Base-by-base conservation (phyloP, 1,140 invertebrate species). In the Drosophila biarmipes region DNA sequence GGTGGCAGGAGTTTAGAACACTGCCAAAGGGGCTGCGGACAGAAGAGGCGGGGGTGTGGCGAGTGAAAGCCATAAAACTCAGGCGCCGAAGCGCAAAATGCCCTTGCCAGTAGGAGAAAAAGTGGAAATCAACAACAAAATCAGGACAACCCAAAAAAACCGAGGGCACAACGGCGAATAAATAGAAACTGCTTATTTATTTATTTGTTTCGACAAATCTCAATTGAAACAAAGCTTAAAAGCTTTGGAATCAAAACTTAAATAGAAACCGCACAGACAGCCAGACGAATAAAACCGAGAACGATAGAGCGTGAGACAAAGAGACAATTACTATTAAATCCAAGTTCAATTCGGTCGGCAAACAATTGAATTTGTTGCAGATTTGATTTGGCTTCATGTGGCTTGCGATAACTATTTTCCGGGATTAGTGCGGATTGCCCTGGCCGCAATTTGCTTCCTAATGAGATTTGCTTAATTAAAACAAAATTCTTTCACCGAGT, bases 121-220 rank as follows among this genome's bases (percentile, higher is more conserved):
- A 5, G 37, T 42, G 15, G 12, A 17, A 14, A 37, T 42, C 14
- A 46, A 52, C 27, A 56, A 52, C 43, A 51, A 46, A 27, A 5
- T 34, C 4, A 55, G 58, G 35, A 48, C 19, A 34, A 51, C 5
- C 21, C 14, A 15, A 42, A 42, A 19, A 42, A 43, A 34, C 42
- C 19, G 8, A 29, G 11, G 54, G 43, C 66, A 75, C 35, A 71
- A 55, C 57, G 19, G 11, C 43, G 38, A 63, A 78, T 68, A 78
- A 81, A 81, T 81, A 78, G 67, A 68, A 84, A 73, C 73, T 81
- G 72, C 72, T 85, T 87, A 85, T 86, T 87, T 87, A 87, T 85
- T 85, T 85, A 87, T 85, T 78, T 74, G 73, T 71, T 74, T 67
- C 58, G 73, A 81, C 82, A 77, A 75, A 79, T 66, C 69, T 66